Base-by-base conservation (phyloP, 2,888 invertebrate genomes). In the Therioaphis trifolii region DNA sequence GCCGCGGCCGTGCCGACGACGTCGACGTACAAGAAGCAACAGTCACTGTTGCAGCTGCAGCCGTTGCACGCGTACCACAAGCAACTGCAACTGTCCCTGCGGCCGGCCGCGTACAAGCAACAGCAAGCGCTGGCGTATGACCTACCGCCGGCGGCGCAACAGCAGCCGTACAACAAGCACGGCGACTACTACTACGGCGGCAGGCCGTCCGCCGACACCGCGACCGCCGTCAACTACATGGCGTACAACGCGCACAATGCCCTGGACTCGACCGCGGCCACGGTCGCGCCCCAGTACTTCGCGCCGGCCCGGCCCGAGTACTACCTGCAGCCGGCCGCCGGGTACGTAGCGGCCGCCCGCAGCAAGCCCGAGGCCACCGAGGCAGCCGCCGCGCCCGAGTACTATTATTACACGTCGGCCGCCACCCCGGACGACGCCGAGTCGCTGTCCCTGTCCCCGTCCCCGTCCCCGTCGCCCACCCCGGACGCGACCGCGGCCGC, bases 21-120 rank as follows among this genome's bases (percentile, higher is more conserved):
- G 27, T 77, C 86, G 24, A 69, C 79, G 76, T 61, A 86, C 74
- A 85, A 85, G 76, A 82, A 80, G 84, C n/a, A n/a, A n/a, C n/a
- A n/a, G n/a, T n/a, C n/a, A n/a, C n/a, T n/a, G n/a, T n/a, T n/a
- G n/a, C n/a, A n/a, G n/a, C n/a, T n/a, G n/a, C n/a, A n/a, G n/a
- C n/a, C n/a, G n/a, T n/a, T n/a, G n/a, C 85, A 85, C 84, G 86
- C 85, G 61, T 85, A 85, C 85, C 84, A 85, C 84, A 21, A 27
- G n/a, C n/a, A n/a, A n/a, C n/a, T n/a, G n/a, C n/a, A n/a, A n/a
- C n/a, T n/a, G n/a, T n/a, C n/a, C n/a, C n/a, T n/a, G n/a, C n/a
- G n/a, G n/a, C 84, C 84, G 11, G 78, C 82, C 71, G 85, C 84
- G 27, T 74, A 46, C 78, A 84, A 85, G 75, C 55, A 40, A n/a